Conservation (phyloP, 2,797 vertebrate genomes). For the Eupleurogrammus muticus region DNA sequence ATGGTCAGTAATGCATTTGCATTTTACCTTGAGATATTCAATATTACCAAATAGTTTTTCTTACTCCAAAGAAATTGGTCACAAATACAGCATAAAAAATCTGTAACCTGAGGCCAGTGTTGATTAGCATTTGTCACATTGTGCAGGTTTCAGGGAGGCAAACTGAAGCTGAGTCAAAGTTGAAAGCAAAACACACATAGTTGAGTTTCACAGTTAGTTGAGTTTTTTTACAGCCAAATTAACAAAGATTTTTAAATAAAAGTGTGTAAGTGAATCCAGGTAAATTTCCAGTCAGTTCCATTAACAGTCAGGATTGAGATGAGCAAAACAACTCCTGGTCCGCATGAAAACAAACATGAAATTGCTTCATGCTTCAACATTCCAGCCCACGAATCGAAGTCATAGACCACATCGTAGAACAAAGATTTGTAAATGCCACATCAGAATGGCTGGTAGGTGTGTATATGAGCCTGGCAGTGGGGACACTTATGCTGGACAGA, state of each 20-base stretch:
- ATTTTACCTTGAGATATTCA: conserved; percentile 2
- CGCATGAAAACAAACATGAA: background rate
- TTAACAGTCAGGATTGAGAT: background rate
- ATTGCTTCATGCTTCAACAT: no score
- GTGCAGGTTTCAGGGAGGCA: background rate
- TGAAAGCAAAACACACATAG: no score
- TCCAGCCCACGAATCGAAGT: no score
- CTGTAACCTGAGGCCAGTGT: background rate
- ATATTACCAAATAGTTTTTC: background rate
- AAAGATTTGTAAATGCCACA: background rate
- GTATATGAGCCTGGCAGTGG: conserved; percentile 57
- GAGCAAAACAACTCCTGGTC: background rate
- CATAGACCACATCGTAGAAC: no score
- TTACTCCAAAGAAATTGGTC: fast-evolving
- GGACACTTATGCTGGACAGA: conserved; percentile 71
- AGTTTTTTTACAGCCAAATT: background rate
- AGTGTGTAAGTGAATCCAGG: no score
- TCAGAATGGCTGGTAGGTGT: conserved; percentile 61
- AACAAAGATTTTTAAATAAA: no score
- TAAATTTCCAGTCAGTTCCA: background rate
- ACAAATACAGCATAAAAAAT: background rate
- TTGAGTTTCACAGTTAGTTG: background rate
- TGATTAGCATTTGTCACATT: background rate
- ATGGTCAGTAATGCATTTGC: background rate
- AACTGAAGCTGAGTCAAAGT: background rate